Evolutionary conservation across 2,888 invertebrate species (phyloP), one percentile per base, ranked within the genome.

Genomic region (Deroplatys truncata): DNA sequence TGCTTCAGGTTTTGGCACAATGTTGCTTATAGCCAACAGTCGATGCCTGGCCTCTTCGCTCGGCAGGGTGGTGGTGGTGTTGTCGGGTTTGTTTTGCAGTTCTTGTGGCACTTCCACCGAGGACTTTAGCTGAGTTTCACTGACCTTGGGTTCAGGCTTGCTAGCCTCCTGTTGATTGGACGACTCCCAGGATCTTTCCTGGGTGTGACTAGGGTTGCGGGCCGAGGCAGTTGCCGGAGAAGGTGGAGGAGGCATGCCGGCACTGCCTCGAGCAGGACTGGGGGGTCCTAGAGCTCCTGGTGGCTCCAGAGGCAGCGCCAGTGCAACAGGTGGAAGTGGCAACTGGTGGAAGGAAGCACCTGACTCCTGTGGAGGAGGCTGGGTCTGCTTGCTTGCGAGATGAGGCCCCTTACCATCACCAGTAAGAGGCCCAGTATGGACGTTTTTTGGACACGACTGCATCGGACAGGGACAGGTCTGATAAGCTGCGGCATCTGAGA

Each of bases 361-460:
- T 28, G 89, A 85, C 43, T 87, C 84, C 84, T 83, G 88, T 25
- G 56, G 56, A 13, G 88, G 84, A 49, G 84, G 82, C 87, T 86
- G 89, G 56, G 86, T 86, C 86, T 88, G 90, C 31, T 90, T 90
- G 49, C 84, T 56, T 29, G 85, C 56, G 72, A 88, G 83, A 93
- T 94, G 93, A 92, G 93, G 93, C 94, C 94, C 94, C 96, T 97
- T 97, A 97, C 97, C 96, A 96, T 97, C 97, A 97, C 98, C 98
- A 98, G 97, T 97, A 98, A 97, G 98, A 97, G 98, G 98, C 96
- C 98, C 98, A 98, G 98, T 97, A 97, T 96, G 97, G 96, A 97
- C 98, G 98, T 98, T 98, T 98, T 98, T 98, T 98, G 98, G 97
- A 98, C 97, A 98, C 96, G 97, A 96, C 95, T 97, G 97, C 95